Evolutionary conservation across 2,888 invertebrate genomes (phyloP), one percentile per base, ranked within the genome.

Genomic region (Himalopsyche japonica): DNA sequence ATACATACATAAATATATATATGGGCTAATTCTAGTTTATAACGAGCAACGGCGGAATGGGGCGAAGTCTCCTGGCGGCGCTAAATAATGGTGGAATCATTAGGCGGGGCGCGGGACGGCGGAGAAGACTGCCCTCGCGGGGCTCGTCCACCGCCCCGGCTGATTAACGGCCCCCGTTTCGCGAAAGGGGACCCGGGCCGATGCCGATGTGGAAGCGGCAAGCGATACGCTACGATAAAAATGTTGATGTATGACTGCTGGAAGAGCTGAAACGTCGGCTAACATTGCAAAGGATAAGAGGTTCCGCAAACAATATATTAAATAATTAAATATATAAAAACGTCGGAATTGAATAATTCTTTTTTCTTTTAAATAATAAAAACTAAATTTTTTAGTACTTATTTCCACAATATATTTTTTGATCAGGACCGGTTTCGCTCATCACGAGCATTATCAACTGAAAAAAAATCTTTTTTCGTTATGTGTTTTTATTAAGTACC

Each of bases 21-120:
- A 57, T 57, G 57, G 57, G 57, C 24, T 57, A 57, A 57, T 57
- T 57, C 57, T 20, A 57, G 57, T 57, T 57, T 57, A 64, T 49
- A 80, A 80, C 37, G 80, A 64, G 49, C 30, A n/a, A 20, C 76
- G 30, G 70, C 43, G 70, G 76, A 18, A 32, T n/a, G 32, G 34
- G 80, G 49, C 80, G 76, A 48, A 64, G 80, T 85, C 82, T 80
- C 82, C 76, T 77, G 82, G 82, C 85, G 85, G 82, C 80, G 84
- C 81, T 84, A 84, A 81, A 84, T 84, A 84, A 84, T 78, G 84
- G 79, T 34, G 81, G 76, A 79, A 84, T 84, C 81, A 82, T 81
- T 82, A 84, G 76, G 76, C 57, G 79, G 24, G 76, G 80, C 30
- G 80, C 48, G 77, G 77, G 37, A 32, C 34, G 77, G 37, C 47